These are phyloP conservation scores for Trogon surrucura DNA, from an alignment of 2,113 vertebrate genomes.

Conservation along the genomic window DNA sequence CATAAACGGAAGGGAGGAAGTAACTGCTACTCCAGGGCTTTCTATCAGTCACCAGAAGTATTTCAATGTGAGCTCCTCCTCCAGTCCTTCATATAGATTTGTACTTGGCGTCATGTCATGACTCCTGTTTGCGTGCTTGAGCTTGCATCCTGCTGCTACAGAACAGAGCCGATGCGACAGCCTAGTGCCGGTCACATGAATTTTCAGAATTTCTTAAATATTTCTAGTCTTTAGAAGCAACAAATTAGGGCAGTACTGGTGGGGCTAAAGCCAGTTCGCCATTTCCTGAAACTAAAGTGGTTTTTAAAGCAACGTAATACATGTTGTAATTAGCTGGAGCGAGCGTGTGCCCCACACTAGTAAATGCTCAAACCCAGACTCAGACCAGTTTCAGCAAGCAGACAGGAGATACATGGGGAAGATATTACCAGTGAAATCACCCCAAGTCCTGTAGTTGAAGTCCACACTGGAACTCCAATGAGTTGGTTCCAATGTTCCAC, in stretches of 20 bases:
- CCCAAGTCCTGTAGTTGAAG: background rate
- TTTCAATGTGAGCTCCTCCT: background rate
- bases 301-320: background rate
- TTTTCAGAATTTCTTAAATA: background rate
- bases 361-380: background rate
- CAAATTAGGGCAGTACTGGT: background rate
- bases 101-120: background rate
- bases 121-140: background rate
- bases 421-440: background rate
- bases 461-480: background rate
- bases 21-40: background rate
- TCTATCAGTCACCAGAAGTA: background rate
- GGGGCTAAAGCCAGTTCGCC: background rate
- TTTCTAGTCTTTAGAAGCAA: background rate
- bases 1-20: background rate
- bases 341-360: background rate
- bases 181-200: background rate
- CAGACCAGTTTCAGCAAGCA: background rate
- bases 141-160: background rate
- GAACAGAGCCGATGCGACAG: background rate
- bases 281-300: background rate
- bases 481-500: background rate
- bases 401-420: background rate
- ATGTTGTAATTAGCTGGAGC: background rate
- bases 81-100: background rate